phyloP scores from a whole-genome alignment of 2,888 invertebrate species.

The Xanthia togata region DNA sequence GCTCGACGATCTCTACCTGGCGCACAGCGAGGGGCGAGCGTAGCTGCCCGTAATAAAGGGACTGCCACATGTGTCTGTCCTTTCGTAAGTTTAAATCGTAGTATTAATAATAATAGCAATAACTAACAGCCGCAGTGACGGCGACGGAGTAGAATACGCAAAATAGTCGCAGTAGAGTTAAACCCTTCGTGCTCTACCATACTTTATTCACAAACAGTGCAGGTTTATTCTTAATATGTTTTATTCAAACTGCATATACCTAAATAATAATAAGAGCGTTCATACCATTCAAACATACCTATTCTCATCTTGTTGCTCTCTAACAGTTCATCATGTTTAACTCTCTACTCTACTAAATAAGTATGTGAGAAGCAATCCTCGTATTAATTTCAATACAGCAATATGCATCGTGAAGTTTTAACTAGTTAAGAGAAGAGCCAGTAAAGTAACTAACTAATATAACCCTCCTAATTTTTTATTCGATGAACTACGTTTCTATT shows the following conservation, averaged over 20 bases:
- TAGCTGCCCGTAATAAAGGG: slow-evolving; percentile 67
- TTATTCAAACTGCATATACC: slow-evolving; percentile 1
- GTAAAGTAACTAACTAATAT: slow-evolving; percentile 48
- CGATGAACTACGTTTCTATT: slow-evolving; percentile 82
- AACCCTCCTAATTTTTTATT: slow-evolving; percentile 72
- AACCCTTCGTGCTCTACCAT: slow-evolving; percentile 4
- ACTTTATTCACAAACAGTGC: neutral
- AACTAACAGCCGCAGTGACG: slow-evolving; percentile 11
- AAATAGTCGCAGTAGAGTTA: slow-evolving; percentile 4
- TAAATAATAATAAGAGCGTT: neutral
- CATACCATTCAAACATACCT: slow-evolving; percentile 3
- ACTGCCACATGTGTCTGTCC: slow-evolving; percentile 75
- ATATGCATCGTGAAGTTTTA: slow-evolving; percentile 20
- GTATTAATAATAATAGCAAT: slow-evolving; percentile 61
- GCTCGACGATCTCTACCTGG: slow-evolving; percentile 71
- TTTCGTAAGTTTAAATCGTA: slow-evolving; percentile 62
- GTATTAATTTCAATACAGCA: slow-evolving; percentile 10
- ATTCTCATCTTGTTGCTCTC: neutral
- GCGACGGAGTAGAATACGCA: neutral
- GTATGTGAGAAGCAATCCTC: neutral
- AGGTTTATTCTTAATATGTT: slow-evolving; percentile 10
- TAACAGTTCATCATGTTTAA: neutral
- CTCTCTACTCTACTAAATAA: neutral
- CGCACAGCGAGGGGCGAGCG: slow-evolving; percentile 77
- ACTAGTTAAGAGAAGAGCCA: slow-evolving; percentile 26